These are phyloP conservation scores for Cuculus canorus DNA, from an alignment of 2,797 vertebrate genomes.

Conservation along the genomic window DNA sequence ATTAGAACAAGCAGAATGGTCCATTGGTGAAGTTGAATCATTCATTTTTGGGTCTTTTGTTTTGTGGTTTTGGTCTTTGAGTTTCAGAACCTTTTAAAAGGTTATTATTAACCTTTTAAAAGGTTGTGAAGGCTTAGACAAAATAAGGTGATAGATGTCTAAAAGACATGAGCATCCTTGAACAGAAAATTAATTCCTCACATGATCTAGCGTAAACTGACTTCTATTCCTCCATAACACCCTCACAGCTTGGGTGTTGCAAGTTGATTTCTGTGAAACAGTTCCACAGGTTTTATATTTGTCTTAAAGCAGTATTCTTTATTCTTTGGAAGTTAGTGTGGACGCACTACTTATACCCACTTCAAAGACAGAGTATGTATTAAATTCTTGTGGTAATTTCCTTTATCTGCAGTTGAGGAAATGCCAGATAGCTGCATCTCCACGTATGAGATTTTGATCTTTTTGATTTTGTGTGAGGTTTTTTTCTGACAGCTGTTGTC, in stretches of 20 bases:
- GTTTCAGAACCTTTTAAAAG: background rate
- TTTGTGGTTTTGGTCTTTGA: background rate
- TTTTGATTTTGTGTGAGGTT: no score
- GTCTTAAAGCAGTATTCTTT: background rate
- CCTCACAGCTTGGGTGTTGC: background rate
- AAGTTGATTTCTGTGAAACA: background rate
- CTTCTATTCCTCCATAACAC: background rate
- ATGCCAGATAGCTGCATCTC: background rate
- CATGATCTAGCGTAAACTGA: background rate
- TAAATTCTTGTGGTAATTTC: slow-evolving; percentile 3
- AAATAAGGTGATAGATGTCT: background rate
- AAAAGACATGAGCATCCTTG: background rate
- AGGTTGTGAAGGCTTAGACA: no score
- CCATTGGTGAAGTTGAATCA: background rate
- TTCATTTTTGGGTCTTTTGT: background rate
- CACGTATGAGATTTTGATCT: background rate
- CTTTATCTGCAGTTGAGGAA: background rate
- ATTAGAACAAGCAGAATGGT: background rate
- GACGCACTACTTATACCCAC: background rate
- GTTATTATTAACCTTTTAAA: no score
- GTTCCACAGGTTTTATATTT: background rate
- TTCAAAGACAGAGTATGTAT: background rate
- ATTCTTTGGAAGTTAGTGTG: background rate
- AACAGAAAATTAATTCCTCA: background rate
- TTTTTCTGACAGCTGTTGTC: background rate